Conservation (phyloP, 2,888 invertebrate species). For the Petrolisthes cinctipes region DNA sequence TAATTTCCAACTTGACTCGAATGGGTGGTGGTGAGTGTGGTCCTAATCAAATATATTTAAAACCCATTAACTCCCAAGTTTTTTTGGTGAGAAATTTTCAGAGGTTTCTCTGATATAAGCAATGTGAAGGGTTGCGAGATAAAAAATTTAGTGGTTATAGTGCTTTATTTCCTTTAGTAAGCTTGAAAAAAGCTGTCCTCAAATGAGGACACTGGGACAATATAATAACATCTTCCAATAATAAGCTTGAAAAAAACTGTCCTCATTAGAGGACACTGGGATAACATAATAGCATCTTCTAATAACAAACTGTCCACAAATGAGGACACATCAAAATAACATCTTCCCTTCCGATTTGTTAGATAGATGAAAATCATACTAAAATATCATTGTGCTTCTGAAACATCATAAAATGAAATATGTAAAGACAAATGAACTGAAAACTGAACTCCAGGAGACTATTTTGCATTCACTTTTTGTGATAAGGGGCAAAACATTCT, state of each 20-base stretch:
- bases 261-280: not conserved
- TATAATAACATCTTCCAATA: conserved; percentile 3
- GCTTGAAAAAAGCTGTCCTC: not conserved
- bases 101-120: too few relatives aligned
- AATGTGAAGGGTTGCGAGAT: not conserved
- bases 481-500: conserved; percentile 21
- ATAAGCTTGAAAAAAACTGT: not conserved
- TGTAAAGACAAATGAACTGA: not conserved
- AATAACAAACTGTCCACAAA: not conserved
- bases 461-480: conserved; percentile 3
- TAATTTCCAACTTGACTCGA: too few relatives aligned
- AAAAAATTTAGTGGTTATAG: not conserved
- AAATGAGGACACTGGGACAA: conserved; percentile 14
- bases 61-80: too few relatives aligned
- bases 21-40: too few relatives aligned
- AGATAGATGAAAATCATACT: not conserved
- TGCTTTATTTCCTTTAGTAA: not conserved
- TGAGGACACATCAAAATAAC: not conserved
- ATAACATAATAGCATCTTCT: not conserved
- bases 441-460: too few relatives aligned
- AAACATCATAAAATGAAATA: not conserved
- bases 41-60: too few relatives aligned
- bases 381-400: not conserved
- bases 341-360: not conserved
- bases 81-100: too few relatives aligned